Conservation (phyloP, 2,888 invertebrate species). For the Drosophila austrosaltans region DNA sequence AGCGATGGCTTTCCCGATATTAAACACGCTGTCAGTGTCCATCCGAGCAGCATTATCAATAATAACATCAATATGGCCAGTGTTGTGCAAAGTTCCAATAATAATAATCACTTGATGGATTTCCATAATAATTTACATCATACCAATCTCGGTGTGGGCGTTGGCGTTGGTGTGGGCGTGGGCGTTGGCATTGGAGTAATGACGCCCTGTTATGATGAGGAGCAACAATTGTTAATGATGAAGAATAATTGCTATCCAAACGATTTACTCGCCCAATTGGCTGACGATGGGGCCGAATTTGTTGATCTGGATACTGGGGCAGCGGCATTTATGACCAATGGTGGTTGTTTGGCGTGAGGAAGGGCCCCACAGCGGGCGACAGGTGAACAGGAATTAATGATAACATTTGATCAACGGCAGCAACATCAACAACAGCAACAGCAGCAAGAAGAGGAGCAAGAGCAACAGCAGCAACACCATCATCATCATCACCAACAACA, state of each 20-base stretch:
- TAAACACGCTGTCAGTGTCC: conserved; percentile 81
- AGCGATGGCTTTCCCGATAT: conserved; percentile 81
- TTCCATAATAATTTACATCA: conserved; percentile 61
- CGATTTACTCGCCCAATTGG: conserved; percentile 80
- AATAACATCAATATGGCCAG: conserved; percentile 59
- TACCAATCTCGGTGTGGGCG: conserved; percentile 39
- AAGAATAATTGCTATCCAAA: conserved; percentile 80
- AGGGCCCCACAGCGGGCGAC: conserved; percentile 56
- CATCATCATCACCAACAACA: conserved; percentile 28
- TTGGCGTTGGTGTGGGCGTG: conserved; percentile 31
- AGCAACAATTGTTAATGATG: conserved; percentile 77
- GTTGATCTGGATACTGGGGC: conserved; percentile 83
- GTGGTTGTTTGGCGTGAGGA: conserved; percentile 83
- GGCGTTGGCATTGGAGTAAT: conserved; percentile 66
- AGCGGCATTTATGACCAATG: conserved; percentile 82
- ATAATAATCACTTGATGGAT: conserved; percentile 68
- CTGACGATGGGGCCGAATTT: conserved; percentile 81
- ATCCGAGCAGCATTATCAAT: conserved; percentile 72
- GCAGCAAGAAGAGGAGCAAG: conserved; percentile 39
- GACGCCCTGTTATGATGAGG: conserved; percentile 79
- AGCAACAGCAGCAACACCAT: conserved; percentile 39
- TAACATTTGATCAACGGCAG: conserved; percentile 47
- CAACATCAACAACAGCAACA: conserved; percentile 30
- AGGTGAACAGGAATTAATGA: conserved; percentile 60
- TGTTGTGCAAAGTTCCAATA: conserved; percentile 57